Conservation (phyloP, 2,797 vertebrate genomes). For the Lacerta agilis region DNA sequence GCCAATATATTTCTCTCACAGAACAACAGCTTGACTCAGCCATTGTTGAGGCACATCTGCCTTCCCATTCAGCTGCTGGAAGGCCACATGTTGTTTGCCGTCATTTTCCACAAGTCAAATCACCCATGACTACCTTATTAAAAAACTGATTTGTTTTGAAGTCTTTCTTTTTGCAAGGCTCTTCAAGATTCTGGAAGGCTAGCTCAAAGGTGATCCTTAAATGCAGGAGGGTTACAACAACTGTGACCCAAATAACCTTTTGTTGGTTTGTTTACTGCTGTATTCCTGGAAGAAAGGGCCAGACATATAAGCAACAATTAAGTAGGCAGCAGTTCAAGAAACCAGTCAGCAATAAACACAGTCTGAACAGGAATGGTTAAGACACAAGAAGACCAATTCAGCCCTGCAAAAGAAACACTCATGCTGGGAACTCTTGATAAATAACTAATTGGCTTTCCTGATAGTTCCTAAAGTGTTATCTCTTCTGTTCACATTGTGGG, state of each 20-base stretch:
- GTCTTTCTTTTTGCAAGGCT: neutral
- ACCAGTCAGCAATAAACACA: neutral
- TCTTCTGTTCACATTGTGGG: neutral
- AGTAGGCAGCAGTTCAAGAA: conserved; percentile 13
- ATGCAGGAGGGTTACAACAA: neutral
- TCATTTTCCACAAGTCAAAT: neutral
- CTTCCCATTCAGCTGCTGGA: neutral
- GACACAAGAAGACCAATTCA: neutral
- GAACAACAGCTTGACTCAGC: neutral
- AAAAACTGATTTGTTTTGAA: neutral
- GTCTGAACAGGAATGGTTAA: neutral
- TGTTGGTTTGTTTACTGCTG: neutral
- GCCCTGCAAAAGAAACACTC: neutral
- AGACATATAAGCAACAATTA: conserved; percentile 17
- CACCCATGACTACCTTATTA: neutral
- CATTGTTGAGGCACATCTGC: too few relatives aligned
- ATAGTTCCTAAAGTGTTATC: neutral
- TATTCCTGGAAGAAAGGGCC: conserved; percentile 11
- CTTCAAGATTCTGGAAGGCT: neutral
- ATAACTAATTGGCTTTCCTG: neutral
- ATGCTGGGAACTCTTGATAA: neutral
- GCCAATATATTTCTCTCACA: neutral
- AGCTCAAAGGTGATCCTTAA: neutral
- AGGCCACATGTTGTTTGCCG: neutral
- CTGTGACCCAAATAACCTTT: neutral